These are phyloP conservation scores for Embiotoca jacksoni DNA, from an alignment of 2,113 vertebrate genomes.

Conservation along the genomic window DNA sequence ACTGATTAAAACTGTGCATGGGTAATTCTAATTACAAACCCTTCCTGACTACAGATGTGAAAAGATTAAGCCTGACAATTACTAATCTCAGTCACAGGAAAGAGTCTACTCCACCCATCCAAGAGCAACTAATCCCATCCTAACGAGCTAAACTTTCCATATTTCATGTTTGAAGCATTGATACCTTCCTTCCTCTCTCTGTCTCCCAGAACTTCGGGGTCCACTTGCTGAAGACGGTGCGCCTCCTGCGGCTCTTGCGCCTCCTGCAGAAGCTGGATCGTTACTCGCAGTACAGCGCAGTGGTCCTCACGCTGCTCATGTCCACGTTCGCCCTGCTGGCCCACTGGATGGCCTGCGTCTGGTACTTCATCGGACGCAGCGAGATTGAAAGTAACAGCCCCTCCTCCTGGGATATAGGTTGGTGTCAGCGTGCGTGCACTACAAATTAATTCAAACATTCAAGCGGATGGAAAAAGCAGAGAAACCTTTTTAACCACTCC, in stretches of 20 bases:
- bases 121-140: conserved; percentile 1
- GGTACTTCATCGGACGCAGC: conserved; percentile 87
- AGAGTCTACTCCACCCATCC: background rate
- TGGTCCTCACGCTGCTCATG: conserved; percentile 89
- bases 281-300: conserved; percentile 89
- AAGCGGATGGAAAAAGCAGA: background rate
- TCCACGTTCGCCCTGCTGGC: conserved; percentile 87
- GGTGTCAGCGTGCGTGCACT: conserved; percentile 13
- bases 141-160: background rate
- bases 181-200: background rate
- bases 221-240: conserved; percentile 88
- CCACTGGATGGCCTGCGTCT: conserved; percentile 89
- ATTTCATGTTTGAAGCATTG: background rate
- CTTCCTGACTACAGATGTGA: background rate
- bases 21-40: conserved; percentile 20
- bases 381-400: conserved; percentile 85
- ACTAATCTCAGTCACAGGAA: background rate
- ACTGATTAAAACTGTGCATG: conserved; percentile 23
- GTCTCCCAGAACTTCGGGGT: conserved; percentile 86
- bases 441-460: no score
- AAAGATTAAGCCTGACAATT: background rate
- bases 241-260: conserved; percentile 85
- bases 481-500: no score
- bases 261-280: conserved; percentile 89
- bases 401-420: conserved; percentile 86